Percentiles rank a stretch among this genome's conserved stretches.
Conservation (phyloP, 2,888 invertebrate species). For the Troides aeacus region DNA sequence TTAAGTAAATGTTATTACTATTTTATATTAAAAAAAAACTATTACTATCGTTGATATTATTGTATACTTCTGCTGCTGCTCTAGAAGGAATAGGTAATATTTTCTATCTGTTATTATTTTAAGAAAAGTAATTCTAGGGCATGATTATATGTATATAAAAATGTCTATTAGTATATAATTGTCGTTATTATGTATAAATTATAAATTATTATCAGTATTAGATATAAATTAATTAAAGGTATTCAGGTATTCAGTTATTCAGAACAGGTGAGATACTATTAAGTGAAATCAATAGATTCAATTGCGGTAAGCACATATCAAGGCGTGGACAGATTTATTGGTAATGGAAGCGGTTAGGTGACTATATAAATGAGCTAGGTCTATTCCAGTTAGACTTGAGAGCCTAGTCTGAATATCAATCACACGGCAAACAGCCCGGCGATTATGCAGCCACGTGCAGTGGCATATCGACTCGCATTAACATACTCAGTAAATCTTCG, state of each 20-base stretch:
- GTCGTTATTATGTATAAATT: too few relatives aligned
- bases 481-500: slow-evolving; percentile 61
- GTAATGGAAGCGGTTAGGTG: slow-evolving; percentile 28
- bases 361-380: slow-evolving; percentile 30
- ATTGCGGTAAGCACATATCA: slow-evolving; percentile 14
- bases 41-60: too few relatives aligned
- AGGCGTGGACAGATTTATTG: slow-evolving; percentile 19
- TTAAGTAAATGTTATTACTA: background rate
- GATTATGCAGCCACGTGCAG: slow-evolving; percentile 68
- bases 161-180: too few relatives aligned
- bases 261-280: slow-evolving; percentile 8
- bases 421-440: slow-evolving; percentile 52
- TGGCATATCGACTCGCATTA: slow-evolving; percentile 65
- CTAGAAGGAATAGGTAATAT: too few relatives aligned
- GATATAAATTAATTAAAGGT: background rate
- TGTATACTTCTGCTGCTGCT: too few relatives aligned
- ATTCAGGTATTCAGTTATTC: slow-evolving; percentile 5
- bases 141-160: too few relatives aligned
- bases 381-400: slow-evolving; percentile 40
- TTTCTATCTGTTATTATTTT: too few relatives aligned
- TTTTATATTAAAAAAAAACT: too few relatives aligned
- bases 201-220: background rate
- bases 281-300: slow-evolving; percentile 19
- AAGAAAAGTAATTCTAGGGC: too few relatives aligned
- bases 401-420: slow-evolving; percentile 58